Evolutionary conservation across 2,888 invertebrate species (phyloP).

Genomic region (Dasysyrphus albostriatus): DNA sequence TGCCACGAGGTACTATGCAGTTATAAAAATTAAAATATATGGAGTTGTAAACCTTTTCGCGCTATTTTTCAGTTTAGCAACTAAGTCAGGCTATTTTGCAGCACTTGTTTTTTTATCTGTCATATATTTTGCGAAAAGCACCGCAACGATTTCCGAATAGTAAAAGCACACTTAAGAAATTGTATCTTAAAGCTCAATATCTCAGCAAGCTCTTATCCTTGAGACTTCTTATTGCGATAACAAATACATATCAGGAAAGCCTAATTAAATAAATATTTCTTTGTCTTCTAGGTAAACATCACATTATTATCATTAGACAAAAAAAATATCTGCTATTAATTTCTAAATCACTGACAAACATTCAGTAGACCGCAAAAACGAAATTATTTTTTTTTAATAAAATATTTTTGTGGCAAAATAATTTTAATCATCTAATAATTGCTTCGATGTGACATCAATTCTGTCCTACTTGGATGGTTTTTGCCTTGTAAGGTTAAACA

Average conservation of each 20-base stretch:
- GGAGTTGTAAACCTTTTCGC: too few relatives aligned
- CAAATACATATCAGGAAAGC: too few relatives aligned
- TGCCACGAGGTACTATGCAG: too few relatives aligned
- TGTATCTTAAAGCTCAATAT: too few relatives aligned
- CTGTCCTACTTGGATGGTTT: constrained; percentile 21
- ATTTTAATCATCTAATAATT: constrained; percentile 33
- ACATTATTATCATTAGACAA: background rate
- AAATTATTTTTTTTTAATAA: background rate
- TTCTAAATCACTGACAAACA: background rate
- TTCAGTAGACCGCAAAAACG: constrained; percentile 14
- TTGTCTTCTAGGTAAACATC: background rate
- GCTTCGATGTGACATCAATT: constrained; percentile 12
- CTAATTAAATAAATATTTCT: background rate
- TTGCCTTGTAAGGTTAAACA: constrained; percentile 16
- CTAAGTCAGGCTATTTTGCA: too few relatives aligned
- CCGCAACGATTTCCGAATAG: too few relatives aligned
- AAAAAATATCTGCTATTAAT: background rate
- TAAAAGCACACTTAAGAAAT: too few relatives aligned
- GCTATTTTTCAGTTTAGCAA: too few relatives aligned
- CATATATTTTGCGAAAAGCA: too few relatives aligned
- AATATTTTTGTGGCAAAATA: constrained; percentile 12
- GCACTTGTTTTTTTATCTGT: too few relatives aligned
- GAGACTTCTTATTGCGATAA: background rate
- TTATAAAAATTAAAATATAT: too few relatives aligned
- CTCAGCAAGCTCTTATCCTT: too few relatives aligned